phyloP scores from a whole-genome alignment of 2,797 vertebrate genomes.

The Rhynchonycteris naso region DNA sequence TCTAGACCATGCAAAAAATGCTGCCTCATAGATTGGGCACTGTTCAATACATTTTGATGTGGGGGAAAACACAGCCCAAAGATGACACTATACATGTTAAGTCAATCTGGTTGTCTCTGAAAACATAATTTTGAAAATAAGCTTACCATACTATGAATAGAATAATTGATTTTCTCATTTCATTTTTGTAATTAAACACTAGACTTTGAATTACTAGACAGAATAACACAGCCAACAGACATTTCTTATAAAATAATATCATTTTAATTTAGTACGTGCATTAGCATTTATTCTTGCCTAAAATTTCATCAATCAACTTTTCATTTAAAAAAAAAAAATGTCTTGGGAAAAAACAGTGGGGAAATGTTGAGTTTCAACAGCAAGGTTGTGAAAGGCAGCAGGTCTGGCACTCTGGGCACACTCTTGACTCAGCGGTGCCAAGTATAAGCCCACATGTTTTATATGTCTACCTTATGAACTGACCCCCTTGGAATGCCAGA shows the following conservation, averaged over 20 bases:
- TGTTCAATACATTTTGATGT: background rate
- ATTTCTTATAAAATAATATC: conserved; percentile 64
- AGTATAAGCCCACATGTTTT: conserved; percentile 4
- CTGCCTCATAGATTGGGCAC: conserved; percentile 12
- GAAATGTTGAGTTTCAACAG: conserved; percentile 62
- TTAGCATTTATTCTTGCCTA: conserved; percentile 62
- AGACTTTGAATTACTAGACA: conserved; percentile 57
- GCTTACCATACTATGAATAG: background rate
- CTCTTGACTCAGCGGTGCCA: conserved; percentile 1
- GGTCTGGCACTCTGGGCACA: background rate
- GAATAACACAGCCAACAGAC: conserved; percentile 63
- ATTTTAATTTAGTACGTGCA: conserved; percentile 63
- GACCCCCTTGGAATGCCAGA: conserved; percentile 60
- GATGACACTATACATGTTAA: conserved; percentile 4
- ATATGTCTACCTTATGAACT: conserved; percentile 31
- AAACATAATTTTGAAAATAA: conserved; percentile 57
- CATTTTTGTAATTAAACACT: conserved; percentile 65
- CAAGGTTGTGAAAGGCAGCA: conserved; percentile 26
- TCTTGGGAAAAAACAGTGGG: conserved; percentile 45
- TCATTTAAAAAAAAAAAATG: conserved; percentile 60
- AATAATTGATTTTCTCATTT: conserved; percentile 61
- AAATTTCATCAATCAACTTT: conserved; percentile 65
- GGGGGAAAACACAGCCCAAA: background rate
- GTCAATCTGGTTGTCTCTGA: conserved; percentile 34
- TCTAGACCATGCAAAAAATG: conserved; percentile 31